Conservation (phyloP, 2,113 vertebrate genomes). For the Vicugna pacos region DNA sequence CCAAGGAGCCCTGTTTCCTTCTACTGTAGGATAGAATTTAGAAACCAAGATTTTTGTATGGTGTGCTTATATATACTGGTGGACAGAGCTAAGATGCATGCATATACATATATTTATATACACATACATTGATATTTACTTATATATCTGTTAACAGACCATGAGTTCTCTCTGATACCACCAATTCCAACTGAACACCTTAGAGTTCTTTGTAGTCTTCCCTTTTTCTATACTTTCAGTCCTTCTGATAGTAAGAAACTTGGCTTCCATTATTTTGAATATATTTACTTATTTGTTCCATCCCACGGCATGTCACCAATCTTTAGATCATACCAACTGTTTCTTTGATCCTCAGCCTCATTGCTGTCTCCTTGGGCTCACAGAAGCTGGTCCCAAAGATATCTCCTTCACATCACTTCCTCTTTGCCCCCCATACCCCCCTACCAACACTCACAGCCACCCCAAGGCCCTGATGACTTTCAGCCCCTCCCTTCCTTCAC, state of each 20-base stretch:
- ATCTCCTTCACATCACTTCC: neutral
- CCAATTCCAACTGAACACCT: neutral
- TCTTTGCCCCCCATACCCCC: accelerated
- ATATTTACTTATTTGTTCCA: neutral
- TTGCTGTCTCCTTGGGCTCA: neutral
- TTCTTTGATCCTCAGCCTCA: neutral
- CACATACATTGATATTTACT: neutral
- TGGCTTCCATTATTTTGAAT: neutral
- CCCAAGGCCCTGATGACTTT: neutral
- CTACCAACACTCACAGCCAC: no score
- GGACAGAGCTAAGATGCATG: neutral
- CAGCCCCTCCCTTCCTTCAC: neutral
- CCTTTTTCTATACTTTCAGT: neutral
- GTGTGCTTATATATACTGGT: neutral
- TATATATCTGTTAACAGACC: neutral
- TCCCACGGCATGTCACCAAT: neutral
- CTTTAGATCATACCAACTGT: neutral
- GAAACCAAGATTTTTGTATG: neutral
- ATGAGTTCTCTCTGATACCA: neutral
- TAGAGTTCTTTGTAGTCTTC: neutral
- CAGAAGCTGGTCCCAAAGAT: neutral
- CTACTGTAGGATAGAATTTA: neutral
- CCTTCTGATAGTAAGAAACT: neutral
- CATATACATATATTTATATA: neutral
- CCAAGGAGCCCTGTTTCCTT: neutral